Conservation (phyloP, 2,797 vertebrate species). For the Amazonetta brasiliensis region DNA sequence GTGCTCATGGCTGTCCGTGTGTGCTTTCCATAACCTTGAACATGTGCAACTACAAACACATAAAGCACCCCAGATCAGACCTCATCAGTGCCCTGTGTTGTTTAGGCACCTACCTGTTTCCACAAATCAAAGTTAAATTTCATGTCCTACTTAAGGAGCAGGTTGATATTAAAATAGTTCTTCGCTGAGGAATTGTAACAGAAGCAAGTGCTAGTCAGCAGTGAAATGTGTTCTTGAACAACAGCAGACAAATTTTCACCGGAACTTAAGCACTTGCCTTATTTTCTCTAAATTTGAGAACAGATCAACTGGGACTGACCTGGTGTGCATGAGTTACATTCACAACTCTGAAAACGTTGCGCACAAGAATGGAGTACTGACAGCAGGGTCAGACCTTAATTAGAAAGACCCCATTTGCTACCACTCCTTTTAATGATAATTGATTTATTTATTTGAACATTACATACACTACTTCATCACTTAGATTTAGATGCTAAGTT, state of each 20-base stretch:
- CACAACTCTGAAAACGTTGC: background rate
- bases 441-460: background rate
- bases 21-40: background rate
- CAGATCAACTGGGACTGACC: background rate
- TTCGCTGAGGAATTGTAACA: background rate
- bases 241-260: background rate
- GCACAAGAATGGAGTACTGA: background rate
- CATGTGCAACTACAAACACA: accelerated
- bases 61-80: background rate
- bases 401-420: background rate
- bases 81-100: background rate
- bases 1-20: background rate
- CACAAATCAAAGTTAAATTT: background rate
- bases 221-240: background rate
- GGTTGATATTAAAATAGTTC: background rate
- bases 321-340: background rate
- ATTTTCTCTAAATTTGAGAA: background rate
- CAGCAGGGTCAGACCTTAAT: background rate
- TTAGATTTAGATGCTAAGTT: background rate
- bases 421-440: background rate
- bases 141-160: background rate
- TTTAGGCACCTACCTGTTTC: accelerated
- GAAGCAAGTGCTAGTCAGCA: background rate
- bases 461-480: background rate
- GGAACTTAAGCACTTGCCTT: background rate